A percentile compares a stretch with the other conserved stretches of the same genome.
These are phyloP conservation scores for Megalops cyprinoides DNA, from an alignment of 2,797 vertebrate genomes.

Conservation along the genomic window DNA sequence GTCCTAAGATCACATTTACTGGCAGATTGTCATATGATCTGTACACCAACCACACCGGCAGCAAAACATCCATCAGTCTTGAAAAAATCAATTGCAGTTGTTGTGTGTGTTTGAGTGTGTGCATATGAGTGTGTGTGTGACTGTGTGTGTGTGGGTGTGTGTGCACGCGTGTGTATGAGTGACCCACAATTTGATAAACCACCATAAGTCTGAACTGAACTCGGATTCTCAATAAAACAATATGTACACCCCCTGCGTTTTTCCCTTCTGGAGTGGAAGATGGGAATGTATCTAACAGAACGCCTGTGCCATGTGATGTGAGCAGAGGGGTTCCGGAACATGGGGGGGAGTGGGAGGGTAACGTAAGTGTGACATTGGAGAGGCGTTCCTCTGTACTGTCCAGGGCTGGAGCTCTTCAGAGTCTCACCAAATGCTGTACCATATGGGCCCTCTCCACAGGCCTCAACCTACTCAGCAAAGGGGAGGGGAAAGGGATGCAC, in stretches of 20 bases:
- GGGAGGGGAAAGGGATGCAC: conserved; percentile 35
- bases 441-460: conserved; percentile 69
- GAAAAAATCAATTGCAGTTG: background rate
- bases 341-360: background rate
- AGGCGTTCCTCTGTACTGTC: background rate
- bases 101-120: background rate
- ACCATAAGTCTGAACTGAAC: background rate
- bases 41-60: background rate
- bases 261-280: conserved; percentile 13
- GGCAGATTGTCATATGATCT: conserved; percentile 12
- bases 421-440: conserved; percentile 65
- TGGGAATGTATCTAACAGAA: background rate
- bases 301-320: background rate
- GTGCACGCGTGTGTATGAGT: background rate
- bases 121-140: background rate
- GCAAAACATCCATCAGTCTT: background rate
- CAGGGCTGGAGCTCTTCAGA: background rate
- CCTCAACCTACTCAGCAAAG: conserved; percentile 43
- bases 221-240: background rate
- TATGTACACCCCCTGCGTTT: background rate
- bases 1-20: conserved; percentile 29
- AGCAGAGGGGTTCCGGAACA: background rate
- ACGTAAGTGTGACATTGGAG: conserved; percentile 33
- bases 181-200: background rate
- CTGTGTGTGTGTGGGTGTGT: background rate